These are phyloP conservation scores for Philantomba maxwellii DNA, from an alignment of 2,113 vertebrate genomes.

Conservation along the genomic window DNA sequence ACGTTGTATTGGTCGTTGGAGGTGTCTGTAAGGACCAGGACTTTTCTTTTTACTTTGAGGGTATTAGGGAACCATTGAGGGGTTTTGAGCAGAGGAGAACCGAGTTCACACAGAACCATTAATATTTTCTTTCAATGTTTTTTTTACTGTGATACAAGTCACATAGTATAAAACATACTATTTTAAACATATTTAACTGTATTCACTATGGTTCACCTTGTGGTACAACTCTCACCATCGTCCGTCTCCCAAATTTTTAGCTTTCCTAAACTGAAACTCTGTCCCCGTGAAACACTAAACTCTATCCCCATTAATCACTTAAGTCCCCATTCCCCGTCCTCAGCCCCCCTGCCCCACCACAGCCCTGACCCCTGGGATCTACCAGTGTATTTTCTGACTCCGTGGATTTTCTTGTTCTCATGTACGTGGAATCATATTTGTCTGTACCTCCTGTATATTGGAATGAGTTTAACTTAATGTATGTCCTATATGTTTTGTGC, in stretches of 20 bases:
- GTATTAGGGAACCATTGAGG: background rate
- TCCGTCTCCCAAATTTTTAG: background rate
- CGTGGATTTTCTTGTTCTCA: background rate
- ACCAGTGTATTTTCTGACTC: background rate
- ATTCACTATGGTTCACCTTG: background rate
- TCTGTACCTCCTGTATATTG: background rate
- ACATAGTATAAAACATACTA: background rate
- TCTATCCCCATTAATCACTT: background rate
- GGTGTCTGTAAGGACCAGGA: background rate
- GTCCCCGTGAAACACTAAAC: background rate
- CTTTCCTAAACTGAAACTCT: background rate
- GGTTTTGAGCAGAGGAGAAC: background rate
- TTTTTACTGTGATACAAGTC: background rate
- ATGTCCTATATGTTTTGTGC: background rate
- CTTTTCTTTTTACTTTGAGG: background rate
- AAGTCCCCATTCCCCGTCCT: background rate
- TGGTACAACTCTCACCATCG: background rate
- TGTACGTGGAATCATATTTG: background rate
- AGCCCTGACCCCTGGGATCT: background rate
- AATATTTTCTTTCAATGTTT: background rate
- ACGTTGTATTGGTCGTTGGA: background rate
- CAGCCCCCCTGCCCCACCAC: background rate
- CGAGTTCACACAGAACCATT: background rate
- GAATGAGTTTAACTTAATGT: background rate
- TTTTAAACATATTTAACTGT: background rate